Evolutionary conservation across 1,140 invertebrate genomes (phyloP).

Genomic region (Ostrea edulis): DNA sequence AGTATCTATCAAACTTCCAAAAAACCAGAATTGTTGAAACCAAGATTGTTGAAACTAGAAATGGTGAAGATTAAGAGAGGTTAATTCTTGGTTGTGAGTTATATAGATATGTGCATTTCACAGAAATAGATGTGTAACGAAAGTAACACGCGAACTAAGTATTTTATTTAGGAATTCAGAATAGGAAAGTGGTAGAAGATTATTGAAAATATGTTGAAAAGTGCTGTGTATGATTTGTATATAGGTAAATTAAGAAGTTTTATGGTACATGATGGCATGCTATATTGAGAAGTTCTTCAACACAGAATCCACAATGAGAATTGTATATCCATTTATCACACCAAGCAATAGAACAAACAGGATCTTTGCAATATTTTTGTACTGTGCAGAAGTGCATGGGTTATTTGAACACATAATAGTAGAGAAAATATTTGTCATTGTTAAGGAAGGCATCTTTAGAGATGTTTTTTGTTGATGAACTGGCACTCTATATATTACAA

Average conservation of each 20-base stretch:
- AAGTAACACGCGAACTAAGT: neutral
- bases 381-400: neutral
- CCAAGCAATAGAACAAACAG: constrained; percentile 23
- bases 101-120: neutral
- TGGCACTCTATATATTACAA: neutral
- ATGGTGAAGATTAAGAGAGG: neutral
- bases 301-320: no score
- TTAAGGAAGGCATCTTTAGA: neutral
- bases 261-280: no score
- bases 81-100: constrained; percentile 15
- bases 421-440: neutral
- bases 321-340: neutral
- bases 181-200: neutral
- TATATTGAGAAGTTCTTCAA: no score
- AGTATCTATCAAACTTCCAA: neutral
- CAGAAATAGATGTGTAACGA: neutral
- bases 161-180: neutral
- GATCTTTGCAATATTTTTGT: constrained; percentile 12
- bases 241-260: neutral
- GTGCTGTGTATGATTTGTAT: constrained; percentile 12
- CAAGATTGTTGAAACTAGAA: neutral
- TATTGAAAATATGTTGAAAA: neutral
- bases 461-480: neutral
- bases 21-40: neutral
- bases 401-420: neutral